These are phyloP conservation scores for Rhinoraja longicauda DNA, from an alignment of 2,797 vertebrate genomes.

Conservation along the genomic window DNA sequence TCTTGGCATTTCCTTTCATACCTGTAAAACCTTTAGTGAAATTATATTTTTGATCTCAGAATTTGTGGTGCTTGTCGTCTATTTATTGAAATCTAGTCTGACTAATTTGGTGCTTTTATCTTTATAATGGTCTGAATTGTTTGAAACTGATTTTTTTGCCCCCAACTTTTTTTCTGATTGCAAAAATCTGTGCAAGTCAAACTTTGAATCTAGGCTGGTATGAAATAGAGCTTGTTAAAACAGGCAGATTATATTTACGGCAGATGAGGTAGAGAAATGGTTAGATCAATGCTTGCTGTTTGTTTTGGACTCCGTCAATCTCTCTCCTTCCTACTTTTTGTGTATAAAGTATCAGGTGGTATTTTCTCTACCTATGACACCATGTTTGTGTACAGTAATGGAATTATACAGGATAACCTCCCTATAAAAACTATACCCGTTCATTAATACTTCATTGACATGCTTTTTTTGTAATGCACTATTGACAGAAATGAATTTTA, in stretches of 20 bases:
- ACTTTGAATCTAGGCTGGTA: neutral
- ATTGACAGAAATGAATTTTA: neutral
- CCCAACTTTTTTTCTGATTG: too few relatives aligned
- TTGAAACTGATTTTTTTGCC: too few relatives aligned
- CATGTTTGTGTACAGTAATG: neutral
- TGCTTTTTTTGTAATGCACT: neutral
- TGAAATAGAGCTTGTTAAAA: neutral
- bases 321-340: too few relatives aligned
- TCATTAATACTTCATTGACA: neutral
- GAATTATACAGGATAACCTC: neutral
- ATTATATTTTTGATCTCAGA: neutral
- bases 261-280: neutral
- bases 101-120: too few relatives aligned
- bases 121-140: neutral
- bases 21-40: neutral
- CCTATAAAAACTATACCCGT: neutral
- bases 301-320: neutral
- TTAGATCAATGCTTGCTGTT: neutral
- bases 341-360: too few relatives aligned
- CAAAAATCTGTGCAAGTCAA: neutral
- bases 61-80: neutral
- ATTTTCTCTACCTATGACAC: neutral
- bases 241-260: neutral
- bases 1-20: neutral
- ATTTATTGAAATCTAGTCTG: too few relatives aligned